phyloP scores from a whole-genome alignment of 2,113 vertebrate genomes.

The Chascanopsetta lugubris region DNA sequence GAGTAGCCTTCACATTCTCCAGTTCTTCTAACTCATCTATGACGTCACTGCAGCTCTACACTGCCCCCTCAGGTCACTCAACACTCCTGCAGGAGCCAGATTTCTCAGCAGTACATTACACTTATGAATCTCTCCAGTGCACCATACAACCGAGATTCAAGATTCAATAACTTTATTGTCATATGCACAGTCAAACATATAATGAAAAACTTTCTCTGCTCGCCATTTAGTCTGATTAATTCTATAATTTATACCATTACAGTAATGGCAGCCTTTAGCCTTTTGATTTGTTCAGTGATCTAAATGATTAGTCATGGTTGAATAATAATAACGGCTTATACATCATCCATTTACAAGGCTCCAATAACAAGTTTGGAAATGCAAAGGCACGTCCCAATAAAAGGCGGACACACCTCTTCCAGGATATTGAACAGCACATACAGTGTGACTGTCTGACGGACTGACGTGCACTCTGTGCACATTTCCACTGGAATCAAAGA shows the following conservation, averaged over 20 bases:
- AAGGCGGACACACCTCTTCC: background rate
- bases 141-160: background rate
- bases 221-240: no score
- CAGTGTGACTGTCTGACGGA: background rate
- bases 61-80: constrained; percentile 22
- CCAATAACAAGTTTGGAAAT: background rate
- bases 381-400: background rate
- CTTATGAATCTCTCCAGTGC: background rate
- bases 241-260: no score
- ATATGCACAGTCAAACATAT: no score
- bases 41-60: constrained; percentile 21
- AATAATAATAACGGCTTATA: no score
- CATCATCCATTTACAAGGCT: background rate
- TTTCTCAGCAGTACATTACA: constrained; percentile 19
- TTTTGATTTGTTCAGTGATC: no score
- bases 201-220: no score
- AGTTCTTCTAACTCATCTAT: background rate
- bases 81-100: constrained; percentile 22
- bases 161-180: no score
- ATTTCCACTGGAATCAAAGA: constrained; percentile 37
- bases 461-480: constrained; percentile 1
- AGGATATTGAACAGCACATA: background rate
- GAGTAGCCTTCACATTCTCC: no score
- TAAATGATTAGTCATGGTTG: no score
- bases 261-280: no score